Conservation (phyloP, 1,140 invertebrate genomes). For the Drosophila tristis region DNA sequence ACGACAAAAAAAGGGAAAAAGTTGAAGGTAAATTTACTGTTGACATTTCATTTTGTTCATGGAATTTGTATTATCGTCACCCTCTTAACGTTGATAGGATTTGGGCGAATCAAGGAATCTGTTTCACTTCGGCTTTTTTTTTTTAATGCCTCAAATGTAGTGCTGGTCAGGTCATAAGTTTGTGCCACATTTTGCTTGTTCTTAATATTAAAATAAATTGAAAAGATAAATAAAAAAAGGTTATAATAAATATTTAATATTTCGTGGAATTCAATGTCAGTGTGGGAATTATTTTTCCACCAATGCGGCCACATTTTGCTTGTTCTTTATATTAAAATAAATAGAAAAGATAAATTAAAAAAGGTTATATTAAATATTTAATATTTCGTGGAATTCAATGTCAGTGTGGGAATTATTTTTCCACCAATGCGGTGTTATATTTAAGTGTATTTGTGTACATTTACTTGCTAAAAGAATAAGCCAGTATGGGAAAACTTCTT, state of each 20-base stretch:
- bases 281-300: no score
- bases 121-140: constrained; percentile 25
- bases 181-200: no score
- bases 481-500: not conserved
- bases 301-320: no score
- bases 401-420: no score
- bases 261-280: not conserved
- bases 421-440: no score
- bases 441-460: no score
- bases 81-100: constrained; percentile 39
- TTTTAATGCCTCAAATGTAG: constrained; percentile 53
- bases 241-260: not conserved
- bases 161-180: constrained; percentile 47
- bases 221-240: no score
- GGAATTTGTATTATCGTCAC: constrained; percentile 66
- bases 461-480: not conserved
- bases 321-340: no score
- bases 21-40: constrained; percentile 80
- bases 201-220: no score
- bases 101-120: constrained; percentile 26
- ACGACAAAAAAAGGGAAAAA: constrained; percentile 43
- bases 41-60: constrained; percentile 79
- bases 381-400: not conserved
- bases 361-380: not conserved
- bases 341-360: no score